Evolutionary conservation across 2,888 invertebrate species (phyloP).

Genomic region (Loripinus fragilis): DNA sequence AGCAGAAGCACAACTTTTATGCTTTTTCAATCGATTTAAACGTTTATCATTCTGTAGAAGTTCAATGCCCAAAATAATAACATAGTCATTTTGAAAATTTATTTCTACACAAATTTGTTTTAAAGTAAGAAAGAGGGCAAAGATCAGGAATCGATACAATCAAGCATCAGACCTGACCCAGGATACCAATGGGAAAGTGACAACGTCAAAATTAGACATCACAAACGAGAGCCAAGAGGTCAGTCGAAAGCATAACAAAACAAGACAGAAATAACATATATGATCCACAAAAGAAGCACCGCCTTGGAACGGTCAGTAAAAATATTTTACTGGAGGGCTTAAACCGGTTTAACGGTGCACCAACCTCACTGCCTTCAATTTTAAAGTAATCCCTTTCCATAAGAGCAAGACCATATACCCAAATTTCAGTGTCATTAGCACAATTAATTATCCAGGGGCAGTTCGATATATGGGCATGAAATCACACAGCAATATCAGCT

Average conservation of each 20-base stretch:
- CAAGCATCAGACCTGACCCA: too few relatives aligned
- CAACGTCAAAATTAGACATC: too few relatives aligned
- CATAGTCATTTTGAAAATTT: slow-evolving; percentile 5
- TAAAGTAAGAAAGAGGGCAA: too few relatives aligned
- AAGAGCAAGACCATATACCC: slow-evolving; percentile 6
- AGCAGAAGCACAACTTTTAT: neutral
- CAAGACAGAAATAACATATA: too few relatives aligned
- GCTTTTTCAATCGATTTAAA: neutral
- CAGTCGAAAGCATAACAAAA: too few relatives aligned
- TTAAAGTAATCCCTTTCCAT: slow-evolving; percentile 1
- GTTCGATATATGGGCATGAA: neutral
- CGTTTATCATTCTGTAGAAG: slow-evolving; percentile 4
- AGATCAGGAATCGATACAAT: too few relatives aligned
- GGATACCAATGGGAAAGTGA: too few relatives aligned
- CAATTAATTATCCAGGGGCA: neutral
- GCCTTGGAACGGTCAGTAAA: too few relatives aligned
- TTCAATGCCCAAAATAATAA: neutral
- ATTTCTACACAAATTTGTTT: slow-evolving; percentile 3
- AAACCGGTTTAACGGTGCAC: too few relatives aligned
- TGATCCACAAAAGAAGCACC: too few relatives aligned
- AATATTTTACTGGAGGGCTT: too few relatives aligned
- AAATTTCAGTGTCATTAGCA: slow-evolving; percentile 6
- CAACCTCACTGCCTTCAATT: neutral
- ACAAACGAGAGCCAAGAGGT: too few relatives aligned
- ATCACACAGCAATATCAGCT: neutral